These are phyloP conservation scores for Venturia canescens DNA, from an alignment of 1,140 invertebrate genomes.

Conservation along the genomic window DNA sequence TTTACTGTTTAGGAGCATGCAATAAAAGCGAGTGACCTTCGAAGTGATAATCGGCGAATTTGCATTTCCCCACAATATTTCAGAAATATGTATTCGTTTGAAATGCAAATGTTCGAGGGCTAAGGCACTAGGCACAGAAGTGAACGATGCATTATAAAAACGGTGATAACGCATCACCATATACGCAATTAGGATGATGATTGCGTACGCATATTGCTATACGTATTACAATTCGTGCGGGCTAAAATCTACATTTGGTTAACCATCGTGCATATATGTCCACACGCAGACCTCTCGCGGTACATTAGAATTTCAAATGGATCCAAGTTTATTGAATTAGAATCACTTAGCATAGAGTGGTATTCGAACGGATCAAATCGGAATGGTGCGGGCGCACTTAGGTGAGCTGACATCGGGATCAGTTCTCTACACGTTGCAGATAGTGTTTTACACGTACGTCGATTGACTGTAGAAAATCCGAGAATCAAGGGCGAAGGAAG, in stretches of 20 bases:
- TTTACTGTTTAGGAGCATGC: no score
- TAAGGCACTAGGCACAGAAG: background rate
- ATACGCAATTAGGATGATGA: constrained; percentile 4
- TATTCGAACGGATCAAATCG: constrained; percentile 43
- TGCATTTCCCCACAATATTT: background rate
- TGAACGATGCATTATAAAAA: background rate
- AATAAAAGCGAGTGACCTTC: no score
- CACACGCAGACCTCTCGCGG: constrained; percentile 29
- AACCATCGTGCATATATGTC: constrained; percentile 20
- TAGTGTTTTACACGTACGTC: background rate
- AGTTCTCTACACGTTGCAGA: background rate
- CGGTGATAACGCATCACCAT: background rate
- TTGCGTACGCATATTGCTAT: background rate
- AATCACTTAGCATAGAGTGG: constrained; percentile 47
- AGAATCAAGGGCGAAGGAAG: no score
- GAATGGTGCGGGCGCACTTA: constrained; percentile 20
- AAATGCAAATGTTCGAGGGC: background rate
- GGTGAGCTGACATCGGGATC: background rate
- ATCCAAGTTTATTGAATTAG: constrained; percentile 45
- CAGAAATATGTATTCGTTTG: background rate
- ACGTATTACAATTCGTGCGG: background rate
- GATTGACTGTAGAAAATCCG: background rate
- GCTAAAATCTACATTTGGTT: background rate
- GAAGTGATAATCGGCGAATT: background rate
- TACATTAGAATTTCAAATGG: constrained; percentile 46